These are phyloP conservation scores for Argyresthia albistria DNA, from an alignment of 2,888 invertebrate species.

Conservation along the genomic window DNA sequence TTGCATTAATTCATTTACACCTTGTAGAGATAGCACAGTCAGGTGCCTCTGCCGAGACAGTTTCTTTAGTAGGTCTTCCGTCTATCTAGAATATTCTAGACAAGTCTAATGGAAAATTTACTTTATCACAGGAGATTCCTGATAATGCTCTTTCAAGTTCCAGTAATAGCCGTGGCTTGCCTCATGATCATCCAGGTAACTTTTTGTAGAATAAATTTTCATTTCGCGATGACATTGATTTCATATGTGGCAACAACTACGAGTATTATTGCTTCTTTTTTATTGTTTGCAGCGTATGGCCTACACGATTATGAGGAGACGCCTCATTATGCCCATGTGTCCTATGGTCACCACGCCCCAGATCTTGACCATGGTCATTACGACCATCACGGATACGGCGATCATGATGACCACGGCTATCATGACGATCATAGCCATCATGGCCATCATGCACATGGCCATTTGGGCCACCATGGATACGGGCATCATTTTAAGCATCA, in stretches of 20 bases:
- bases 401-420: conserved; percentile 20
- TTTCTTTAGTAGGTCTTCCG: no score
- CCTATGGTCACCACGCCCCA: background rate
- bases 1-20: no score
- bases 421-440: conserved; percentile 22
- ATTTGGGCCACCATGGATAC: background rate
- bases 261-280: background rate
- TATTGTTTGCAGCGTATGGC: conserved; percentile 31
- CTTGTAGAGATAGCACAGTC: no score
- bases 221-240: no score
- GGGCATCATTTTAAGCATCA: conserved; percentile 35
- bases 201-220: no score
- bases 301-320: conserved; percentile 45
- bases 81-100: no score
- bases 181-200: conserved; percentile 32
- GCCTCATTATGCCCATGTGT: conserved; percentile 22
- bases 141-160: conserved; percentile 46
- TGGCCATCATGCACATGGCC: background rate
- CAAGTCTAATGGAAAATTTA: background rate
- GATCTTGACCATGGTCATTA: background rate
- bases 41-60: no score
- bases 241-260: no score
- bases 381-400: conserved; percentile 2
- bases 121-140: conserved; percentile 37
- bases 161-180: conserved; percentile 41